Percentiles rank a stretch among this genome's conserved stretches.
These are phyloP conservation scores for Todiramphus chloris DNA, from an alignment of 2,113 vertebrate genomes.

Conservation along the genomic window DNA sequence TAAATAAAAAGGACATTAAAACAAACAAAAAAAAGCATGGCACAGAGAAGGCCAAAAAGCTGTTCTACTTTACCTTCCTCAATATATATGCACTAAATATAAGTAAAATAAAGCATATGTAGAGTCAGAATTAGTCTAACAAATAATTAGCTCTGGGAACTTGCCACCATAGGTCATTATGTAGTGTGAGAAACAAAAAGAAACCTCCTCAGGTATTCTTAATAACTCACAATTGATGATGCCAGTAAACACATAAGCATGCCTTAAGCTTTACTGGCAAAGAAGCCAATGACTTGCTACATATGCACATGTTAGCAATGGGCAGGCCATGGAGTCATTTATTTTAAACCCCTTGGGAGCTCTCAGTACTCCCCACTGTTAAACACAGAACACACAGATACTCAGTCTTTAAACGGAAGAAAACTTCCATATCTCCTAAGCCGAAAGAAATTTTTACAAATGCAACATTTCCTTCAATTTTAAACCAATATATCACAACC, in stretches of 20 bases:
- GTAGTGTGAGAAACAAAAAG: not conserved
- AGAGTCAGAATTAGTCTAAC: not conserved
- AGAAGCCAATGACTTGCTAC: not conserved
- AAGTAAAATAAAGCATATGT: not conserved
- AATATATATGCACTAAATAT: not conserved
- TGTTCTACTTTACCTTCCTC: not conserved
- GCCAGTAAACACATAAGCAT: not conserved
- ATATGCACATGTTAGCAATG: not conserved
- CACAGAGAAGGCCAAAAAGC: not conserved
- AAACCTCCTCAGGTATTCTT: constrained; percentile 1
- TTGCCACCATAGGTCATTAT: not conserved
- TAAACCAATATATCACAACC: not conserved
- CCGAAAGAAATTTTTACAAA: not conserved
- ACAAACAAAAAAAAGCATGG: not conserved
- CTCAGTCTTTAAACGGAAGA: not conserved
- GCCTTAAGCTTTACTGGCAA: not conserved
- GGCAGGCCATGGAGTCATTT: not conserved
- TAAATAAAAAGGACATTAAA: not conserved
- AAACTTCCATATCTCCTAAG: not conserved
- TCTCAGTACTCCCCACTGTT: not conserved
- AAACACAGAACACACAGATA: not conserved
- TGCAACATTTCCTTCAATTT: not conserved
- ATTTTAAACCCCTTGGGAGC: not conserved
- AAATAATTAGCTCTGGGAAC: not conserved
- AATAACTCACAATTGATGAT: not conserved